Evolutionary conservation across 1,140 invertebrate species (phyloP), one percentile per base, ranked within the genome.

Genomic region (Wasmannia auropunctata): DNA sequence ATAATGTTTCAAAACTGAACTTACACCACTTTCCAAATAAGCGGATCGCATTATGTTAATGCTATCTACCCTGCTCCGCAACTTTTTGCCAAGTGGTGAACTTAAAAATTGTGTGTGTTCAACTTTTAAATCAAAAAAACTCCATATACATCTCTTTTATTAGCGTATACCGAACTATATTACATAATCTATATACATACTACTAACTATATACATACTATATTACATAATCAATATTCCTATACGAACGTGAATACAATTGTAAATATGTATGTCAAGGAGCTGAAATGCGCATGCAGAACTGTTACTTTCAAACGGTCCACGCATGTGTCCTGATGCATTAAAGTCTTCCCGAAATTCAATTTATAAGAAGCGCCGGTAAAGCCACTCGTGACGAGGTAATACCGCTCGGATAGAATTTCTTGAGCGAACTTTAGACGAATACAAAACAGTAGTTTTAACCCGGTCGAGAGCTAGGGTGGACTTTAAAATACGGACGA

Each of bases 361-460:
- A 83, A 74, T 83, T 83, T 83, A 60, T 58, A 83, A 83, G 67
- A 83, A 43, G 51, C 79, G 79, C 69, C n/a, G n/a, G 37, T 74
- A 74, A 83, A 83, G 67, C 51, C 46, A 81, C 49, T 81, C 25
- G 34, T 31, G 51, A 74, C 67, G 51, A 74, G 14, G 51, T 74
- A 83, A 83, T 83, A 83, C 28, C 67, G 60, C 67, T 83, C 51
- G 37, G 65, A 74, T 83, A 74, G 25, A 83, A 83, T 83, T 83
- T 83, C 79, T 74, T 43, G 51, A 34, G 25, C 67, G 2, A 83
- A 83, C 79, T 83, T 83, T 72, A 34, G 67, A 58, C 54, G 79
- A 83, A 83, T 83, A 83, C 67, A 83, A 83, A 83, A 83, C 79
- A 83, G 67, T 60, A 67, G 51, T 46, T 83, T 83, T 83, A 83